Base-by-base conservation (phyloP, 1,140 invertebrate species). In the Magallana angulata region DNA sequence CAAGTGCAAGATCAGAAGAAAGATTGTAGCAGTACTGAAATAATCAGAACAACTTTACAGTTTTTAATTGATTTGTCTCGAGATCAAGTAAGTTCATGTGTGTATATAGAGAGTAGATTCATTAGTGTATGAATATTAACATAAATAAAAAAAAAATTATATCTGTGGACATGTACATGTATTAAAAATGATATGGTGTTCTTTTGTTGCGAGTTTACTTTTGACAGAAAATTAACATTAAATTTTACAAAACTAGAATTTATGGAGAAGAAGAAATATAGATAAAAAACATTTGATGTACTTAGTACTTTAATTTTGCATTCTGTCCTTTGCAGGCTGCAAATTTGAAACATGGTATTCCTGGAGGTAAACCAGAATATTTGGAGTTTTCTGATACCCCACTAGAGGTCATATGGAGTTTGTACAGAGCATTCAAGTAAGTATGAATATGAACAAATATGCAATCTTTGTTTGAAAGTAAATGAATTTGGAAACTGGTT, bases 301-400 rank as follows among this genome's bases (percentile, higher is more conserved):
- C 36, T 48, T 4, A 48, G 36, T 48, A 48, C 36, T 48, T 48
- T 48, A 4, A 48, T 5, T 48, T 5, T 48, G 36, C 36, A 48
- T 48, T 57, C 57, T 36, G 71, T 84, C 58, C 57, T 48, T 48
- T 71, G 7, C 62, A 92, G 87, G 88, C 86, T 30, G 12, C 68
- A 7, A 76, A 76, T 8, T 85, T 89, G 83, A 91, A 88, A 87
- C 90, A 89, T 59, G 84, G 82, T 16, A 85, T 89, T 36, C 57
- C 91, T 1, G 58, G 90, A 6, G 87, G 89, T 5, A 87, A 85
- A 57, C 89, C 91, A 82, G 92, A 93, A 7, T 91, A 87, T 80
- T 86, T 94, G n/a, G 93, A 94, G 85, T 91, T 92, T 60, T 85
- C 86, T 48, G 90, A 92, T 62, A 84, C 92, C n/a, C 91, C 93